Base-by-base conservation (phyloP, 2,888 invertebrate genomes). In the Philereme transversata region DNA sequence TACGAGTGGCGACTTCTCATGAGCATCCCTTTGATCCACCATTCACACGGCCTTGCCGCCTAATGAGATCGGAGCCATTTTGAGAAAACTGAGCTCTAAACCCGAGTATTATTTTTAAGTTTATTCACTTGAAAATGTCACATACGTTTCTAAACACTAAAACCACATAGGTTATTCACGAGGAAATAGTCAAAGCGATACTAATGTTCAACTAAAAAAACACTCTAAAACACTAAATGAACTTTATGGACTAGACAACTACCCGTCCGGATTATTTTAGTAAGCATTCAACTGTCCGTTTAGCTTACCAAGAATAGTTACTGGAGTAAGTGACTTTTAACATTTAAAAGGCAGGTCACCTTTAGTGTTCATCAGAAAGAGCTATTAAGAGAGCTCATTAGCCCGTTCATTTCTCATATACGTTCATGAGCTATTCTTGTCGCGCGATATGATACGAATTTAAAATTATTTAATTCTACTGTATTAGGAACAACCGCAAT, bases 11-110 rank as follows among this genome's bases (percentile, higher is more conserved):
- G 77, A 81, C 83, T 84, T 82, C 78, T 79, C 77, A 72, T 78
- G 82, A 86, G 82, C 83, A 84, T 85, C 84, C 74, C 88, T 89
- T 89, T 89, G 89, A 89, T 87, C 87, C 79, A 75, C 73, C 79
- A 79, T 81, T 83, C 79, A 83, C 79, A 75, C 77, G 69, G 73
- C 76, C 80, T 78, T 78, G 76, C 71, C 74, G 77, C 71, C 78
- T 86, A 86, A 86, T 84, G 81, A 87, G 83, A 80, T 79, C 75
- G 77, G 69, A 62, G 77, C 75, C 78, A 76, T 81, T 81, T 81
- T 74, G 64, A 65, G 67, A 74, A 74, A 76, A 60, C 58, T 64
- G 52, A 45, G 64, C 61, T n/a, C n/a, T 60, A 36, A n/a, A 40
- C 38, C 9, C 43, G 43, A 40, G 34, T 40, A 22, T 46, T 40